Evolutionary conservation across 2,113 vertebrate species (phyloP), one percentile per base, ranked within the genome.

Genomic region (Malurus elegans): DNA sequence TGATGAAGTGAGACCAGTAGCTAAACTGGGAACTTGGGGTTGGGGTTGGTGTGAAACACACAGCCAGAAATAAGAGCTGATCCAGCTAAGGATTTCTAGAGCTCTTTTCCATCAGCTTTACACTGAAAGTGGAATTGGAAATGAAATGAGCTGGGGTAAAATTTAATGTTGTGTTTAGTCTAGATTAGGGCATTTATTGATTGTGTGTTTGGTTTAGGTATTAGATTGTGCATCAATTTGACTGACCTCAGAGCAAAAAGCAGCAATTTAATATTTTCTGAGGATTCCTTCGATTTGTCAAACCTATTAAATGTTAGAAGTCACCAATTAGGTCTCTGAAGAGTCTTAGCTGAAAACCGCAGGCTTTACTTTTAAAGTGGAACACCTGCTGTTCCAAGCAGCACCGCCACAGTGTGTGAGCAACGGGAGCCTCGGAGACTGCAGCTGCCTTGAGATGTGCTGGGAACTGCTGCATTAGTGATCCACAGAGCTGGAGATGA

Each of bases 1-100:
- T 2, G 99, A 99, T 96, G 99, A 99, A 98, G 99, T 99, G 94
- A 99, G 92, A 54, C 73, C 14, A 3, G 74, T 2, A 64, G 64
- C 93, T 88, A 48, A 70, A 60, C 38, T 18, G 69, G 72, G 67
- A 71, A 44, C 65, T 4, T 54, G 76, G 91, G 86, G 28, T 2
- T 71, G 67, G 79, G 76, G 5, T 44, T 36, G 34, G 51, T 28
- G 17, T 36, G 53, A 50, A 51, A 58, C 18, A 34, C 66, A 11
- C 6, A 13, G 14, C 56, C 92, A 92, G 74, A 93, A 86, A 81
- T 23, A 96, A 69, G 42, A 86, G 82, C 71, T 70, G 58, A 62
- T 50, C 36, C 2, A 0, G 36, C 34, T 76, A 21, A 93, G 67
- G 75, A 50, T 79, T 93, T 93, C 62, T 79, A 53, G 54, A 26